Evolutionary conservation across 2,888 invertebrate genomes (phyloP).

Genomic region (Philaethria dido): DNA sequence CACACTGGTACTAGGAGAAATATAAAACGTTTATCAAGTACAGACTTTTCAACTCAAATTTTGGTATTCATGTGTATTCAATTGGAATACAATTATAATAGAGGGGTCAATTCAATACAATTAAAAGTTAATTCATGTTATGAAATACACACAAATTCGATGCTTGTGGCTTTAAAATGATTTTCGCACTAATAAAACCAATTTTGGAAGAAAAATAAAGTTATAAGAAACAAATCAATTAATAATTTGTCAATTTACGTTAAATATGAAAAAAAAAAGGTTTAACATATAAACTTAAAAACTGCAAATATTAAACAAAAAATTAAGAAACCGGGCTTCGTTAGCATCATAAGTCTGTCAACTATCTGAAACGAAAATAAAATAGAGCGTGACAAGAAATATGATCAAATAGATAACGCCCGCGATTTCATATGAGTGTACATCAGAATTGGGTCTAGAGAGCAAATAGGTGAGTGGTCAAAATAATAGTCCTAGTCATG

Average conservation of each 20-base stretch:
- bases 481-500: not conserved
- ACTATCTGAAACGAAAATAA: slow-evolving; percentile 3
- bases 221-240: too few relatives aligned
- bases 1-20: not conserved
- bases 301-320: not conserved
- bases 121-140: too few relatives aligned
- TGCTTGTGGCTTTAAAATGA: too few relatives aligned
- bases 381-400: slow-evolving; percentile 13
- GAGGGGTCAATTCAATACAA: not conserved
- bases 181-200: too few relatives aligned
- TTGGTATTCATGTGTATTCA: not conserved
- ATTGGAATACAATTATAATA: not conserved
- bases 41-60: not conserved
- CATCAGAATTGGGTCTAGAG: not conserved
- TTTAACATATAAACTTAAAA: too few relatives aligned
- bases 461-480: not conserved
- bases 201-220: too few relatives aligned
- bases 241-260: too few relatives aligned
- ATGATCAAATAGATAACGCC: not conserved
- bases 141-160: too few relatives aligned
- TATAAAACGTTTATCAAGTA: slow-evolving; percentile 15
- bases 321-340: not conserved
- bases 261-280: too few relatives aligned
- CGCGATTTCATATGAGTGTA: not conserved
- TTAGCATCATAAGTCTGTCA: not conserved